phyloP scores from a whole-genome alignment of 2,888 invertebrate species.

The Dryobotodes eremita region DNA sequence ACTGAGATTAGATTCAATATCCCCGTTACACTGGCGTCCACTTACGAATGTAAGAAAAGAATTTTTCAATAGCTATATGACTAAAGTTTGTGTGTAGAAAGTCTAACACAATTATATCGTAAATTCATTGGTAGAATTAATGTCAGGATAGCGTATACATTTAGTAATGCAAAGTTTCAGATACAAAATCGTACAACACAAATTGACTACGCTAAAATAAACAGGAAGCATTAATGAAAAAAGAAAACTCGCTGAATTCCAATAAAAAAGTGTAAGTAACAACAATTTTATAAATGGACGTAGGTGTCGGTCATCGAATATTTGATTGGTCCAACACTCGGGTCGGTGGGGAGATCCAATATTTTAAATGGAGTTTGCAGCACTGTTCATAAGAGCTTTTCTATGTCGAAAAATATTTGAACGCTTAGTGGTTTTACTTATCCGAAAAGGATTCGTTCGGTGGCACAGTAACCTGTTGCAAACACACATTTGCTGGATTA shows the following conservation, averaged over 20 bases:
- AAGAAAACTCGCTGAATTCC: background rate
- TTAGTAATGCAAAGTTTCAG: background rate
- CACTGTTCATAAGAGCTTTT: conserved; percentile 5
- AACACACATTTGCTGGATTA: background rate
- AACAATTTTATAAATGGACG: background rate
- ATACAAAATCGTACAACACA: conserved; percentile 1
- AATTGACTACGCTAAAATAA: background rate
- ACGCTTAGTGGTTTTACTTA: background rate
- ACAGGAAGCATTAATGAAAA: background rate
- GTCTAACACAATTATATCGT: background rate
- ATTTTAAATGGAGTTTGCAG: conserved; percentile 7
- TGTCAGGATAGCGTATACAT: background rate
- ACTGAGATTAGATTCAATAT: background rate
- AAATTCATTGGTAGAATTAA: background rate
- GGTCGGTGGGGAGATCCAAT: conserved; percentile 15
- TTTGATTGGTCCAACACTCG: background rate
- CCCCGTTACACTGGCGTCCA: background rate
- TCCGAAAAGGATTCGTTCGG: background rate
- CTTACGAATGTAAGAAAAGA: background rate
- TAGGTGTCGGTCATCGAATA: background rate
- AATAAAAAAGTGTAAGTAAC: no score
- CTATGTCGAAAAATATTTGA: conserved; percentile 3
- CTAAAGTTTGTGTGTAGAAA: background rate
- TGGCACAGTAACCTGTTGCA: background rate
- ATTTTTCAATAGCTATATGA: background rate